A percentile compares a stretch with the other conserved stretches of the same genome.
Conservation (phyloP, 2,113 vertebrate genomes). For the Mirounga angustirostris region DNA sequence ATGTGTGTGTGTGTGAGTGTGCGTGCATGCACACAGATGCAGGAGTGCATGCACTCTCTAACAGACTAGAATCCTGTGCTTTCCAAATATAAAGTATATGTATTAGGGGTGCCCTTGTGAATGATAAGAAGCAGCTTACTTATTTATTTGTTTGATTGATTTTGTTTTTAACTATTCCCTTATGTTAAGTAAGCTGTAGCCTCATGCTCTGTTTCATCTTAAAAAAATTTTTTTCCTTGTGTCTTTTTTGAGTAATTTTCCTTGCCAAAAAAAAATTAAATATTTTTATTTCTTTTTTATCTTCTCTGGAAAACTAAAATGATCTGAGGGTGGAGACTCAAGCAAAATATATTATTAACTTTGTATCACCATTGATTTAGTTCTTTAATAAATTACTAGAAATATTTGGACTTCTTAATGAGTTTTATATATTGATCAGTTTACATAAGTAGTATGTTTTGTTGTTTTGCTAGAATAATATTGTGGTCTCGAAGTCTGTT, state of each 20-base stretch:
- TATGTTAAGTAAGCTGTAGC: not conserved
- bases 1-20: not conserved
- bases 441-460: slow-evolving; percentile 66
- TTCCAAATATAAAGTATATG: slow-evolving; percentile 31
- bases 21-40: too few relatives aligned
- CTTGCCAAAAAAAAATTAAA: slow-evolving; percentile 27
- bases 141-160: slow-evolving; percentile 18
- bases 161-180: slow-evolving; percentile 23
- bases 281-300: slow-evolving; percentile 53
- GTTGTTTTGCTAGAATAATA: slow-evolving; percentile 76
- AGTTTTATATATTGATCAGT: slow-evolving; percentile 67
- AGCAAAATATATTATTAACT: slow-evolving; percentile 46
- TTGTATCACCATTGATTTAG: slow-evolving; percentile 27
- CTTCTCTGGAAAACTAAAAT: slow-evolving; percentile 43
- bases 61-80: not conserved
- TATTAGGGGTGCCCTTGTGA: not conserved
- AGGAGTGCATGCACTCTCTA: not conserved
- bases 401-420: slow-evolving; percentile 65
- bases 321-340: not conserved
- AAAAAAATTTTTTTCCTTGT: not conserved
- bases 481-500: slow-evolving; percentile 74
- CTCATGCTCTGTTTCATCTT: not conserved
- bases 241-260: slow-evolving; percentile 42
- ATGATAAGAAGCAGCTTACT: not conserved
- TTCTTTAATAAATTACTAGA: slow-evolving; percentile 60